Evolutionary conservation across 2,888 invertebrate genomes (phyloP), one percentile per base, ranked within the genome.

Genomic region (Lydus trimaculatus): DNA sequence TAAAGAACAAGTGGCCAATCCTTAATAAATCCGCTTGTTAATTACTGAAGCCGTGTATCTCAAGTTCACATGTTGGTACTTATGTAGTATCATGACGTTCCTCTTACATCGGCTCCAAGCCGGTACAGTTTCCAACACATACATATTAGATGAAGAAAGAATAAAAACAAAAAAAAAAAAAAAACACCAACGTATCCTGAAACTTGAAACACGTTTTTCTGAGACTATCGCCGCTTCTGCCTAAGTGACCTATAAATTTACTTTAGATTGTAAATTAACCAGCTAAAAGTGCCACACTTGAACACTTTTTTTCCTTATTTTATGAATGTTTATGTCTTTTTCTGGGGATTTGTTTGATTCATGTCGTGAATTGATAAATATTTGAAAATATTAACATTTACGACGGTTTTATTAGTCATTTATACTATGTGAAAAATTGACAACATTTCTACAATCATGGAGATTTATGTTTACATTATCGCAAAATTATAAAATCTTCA

Each of bases 1-100:
- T 75, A 72, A 75, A 73, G 77, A 78, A 80, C 79, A 81, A 79
- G 78, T 79, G 77, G 75, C 78, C 78, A 77, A 81, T 79, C 79
- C 79, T 78, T 79, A 82, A 82, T 83, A 83, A 83, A 82, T 82
- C 79, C 76, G 75, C 79, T 79, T 81, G 80, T 83, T 83, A 83
- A 83, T 83, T 83, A 83, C 83, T 78, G 77, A 74, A 79, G 79
- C 79, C 78, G 79, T 79, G 79, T 81, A 80, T 81, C 79, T 81
- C 73, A 75, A 72, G 74, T 77, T 77, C 74, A 77, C 77, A 77
- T 78, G 79, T 78, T 76, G 77, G 78, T 80, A 80, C 79, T 79
- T 80, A 78, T 78, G 77, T 78, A 77, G 76, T 76, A 75, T 75
- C 74, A 67, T 65, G 74, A 76, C 74, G 74, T 72, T 73, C 70